Conservation (phyloP, 2,113 vertebrate genomes). For the Rhynchomys soricoides region DNA sequence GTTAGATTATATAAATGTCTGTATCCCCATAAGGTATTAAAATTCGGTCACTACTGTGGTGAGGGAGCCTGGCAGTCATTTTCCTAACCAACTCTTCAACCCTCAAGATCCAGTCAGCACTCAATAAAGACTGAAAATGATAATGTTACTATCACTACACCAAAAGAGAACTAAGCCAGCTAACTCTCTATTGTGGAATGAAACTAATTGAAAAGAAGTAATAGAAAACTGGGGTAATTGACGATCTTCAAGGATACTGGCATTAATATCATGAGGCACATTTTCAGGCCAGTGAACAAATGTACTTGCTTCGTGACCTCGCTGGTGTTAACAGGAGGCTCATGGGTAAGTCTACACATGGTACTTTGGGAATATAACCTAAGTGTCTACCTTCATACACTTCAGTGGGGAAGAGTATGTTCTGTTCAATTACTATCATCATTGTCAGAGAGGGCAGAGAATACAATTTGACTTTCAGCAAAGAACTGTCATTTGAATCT, state of each 20-base stretch:
- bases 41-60: slow-evolving; percentile 83
- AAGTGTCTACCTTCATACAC: slow-evolving; percentile 76
- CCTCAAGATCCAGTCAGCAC: slow-evolving; percentile 82
- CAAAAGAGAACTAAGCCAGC: slow-evolving; percentile 60
- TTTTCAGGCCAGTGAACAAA: slow-evolving; percentile 60
- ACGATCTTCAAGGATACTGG: neutral
- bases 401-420: slow-evolving; percentile 76
- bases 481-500: slow-evolving; percentile 84
- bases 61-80: slow-evolving; percentile 86
- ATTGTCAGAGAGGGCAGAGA: slow-evolving; percentile 84
- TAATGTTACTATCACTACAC: slow-evolving; percentile 68
- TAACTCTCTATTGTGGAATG: slow-evolving; percentile 73
- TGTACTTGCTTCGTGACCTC: neutral
- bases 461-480: slow-evolving; percentile 83
- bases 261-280: neutral
- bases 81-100: slow-evolving; percentile 83
- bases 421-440: slow-evolving; percentile 83
- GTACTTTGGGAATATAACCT: slow-evolving; percentile 69
- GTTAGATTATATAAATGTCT: slow-evolving; percentile 88
- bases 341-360: neutral
- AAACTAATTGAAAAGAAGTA: slow-evolving; percentile 78
- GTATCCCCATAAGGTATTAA: slow-evolving; percentile 83
- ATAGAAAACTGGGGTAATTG: slow-evolving; percentile 68
- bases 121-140: slow-evolving; percentile 82
- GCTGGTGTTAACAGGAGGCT: slow-evolving; percentile 23